These are phyloP conservation scores for Cephus runcator DNA, from an alignment of 2,888 invertebrate species.

Conservation along the genomic window DNA sequence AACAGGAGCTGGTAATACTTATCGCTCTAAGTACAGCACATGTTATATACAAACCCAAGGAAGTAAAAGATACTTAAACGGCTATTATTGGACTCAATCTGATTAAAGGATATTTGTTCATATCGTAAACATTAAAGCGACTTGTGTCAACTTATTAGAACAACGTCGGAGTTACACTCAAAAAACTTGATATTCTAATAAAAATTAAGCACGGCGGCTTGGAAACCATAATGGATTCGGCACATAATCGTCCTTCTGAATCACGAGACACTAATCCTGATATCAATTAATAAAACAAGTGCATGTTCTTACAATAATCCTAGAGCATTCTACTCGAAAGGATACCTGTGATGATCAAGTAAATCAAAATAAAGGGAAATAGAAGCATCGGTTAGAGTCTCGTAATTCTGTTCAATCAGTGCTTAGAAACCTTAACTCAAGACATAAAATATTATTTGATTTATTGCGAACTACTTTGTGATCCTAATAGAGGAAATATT, in stretches of 20 bases:
- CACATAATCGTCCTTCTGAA: background rate
- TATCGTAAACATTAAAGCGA: background rate
- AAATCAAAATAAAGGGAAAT: background rate
- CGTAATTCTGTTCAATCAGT: background rate
- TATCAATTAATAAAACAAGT: background rate
- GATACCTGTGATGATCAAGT: background rate
- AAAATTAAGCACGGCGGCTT: background rate
- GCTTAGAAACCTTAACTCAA: background rate
- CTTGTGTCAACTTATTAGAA: background rate
- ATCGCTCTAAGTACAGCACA: constrained; percentile 10
- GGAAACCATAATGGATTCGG: background rate
- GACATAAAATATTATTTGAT: constrained; percentile 3
- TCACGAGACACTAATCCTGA: background rate
- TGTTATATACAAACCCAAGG: constrained; percentile 17
- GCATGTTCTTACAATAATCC: background rate
- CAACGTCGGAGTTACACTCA: background rate
- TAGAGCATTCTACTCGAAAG: background rate
- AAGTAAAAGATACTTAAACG: background rate
- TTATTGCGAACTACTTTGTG: constrained; percentile 30
- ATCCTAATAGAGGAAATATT: constrained; percentile 70
- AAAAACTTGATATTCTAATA: background rate
- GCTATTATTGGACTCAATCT: background rate
- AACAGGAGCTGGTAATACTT: constrained; percentile 14
- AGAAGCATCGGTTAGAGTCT: background rate
- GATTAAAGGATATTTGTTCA: background rate